Evolutionary conservation across 2,113 vertebrate genomes (phyloP).

Genomic region (Shinisaurus crocodilurus): DNA sequence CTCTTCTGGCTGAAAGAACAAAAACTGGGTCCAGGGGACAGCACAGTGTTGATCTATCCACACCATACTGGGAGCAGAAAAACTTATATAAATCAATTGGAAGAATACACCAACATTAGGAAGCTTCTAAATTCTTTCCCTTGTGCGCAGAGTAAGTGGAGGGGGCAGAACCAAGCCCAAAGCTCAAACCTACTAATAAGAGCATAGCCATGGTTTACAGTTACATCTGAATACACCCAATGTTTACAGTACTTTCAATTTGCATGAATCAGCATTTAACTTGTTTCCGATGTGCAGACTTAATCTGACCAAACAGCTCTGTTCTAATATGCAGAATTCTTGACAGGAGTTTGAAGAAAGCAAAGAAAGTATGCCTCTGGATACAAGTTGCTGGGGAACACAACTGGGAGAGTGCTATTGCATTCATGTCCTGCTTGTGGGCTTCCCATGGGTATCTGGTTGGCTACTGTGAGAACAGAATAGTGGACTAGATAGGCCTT

Average conservation of each 20-base stretch:
- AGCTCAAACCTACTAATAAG: neutral
- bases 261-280: neutral
- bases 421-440: no score
- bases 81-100: neutral
- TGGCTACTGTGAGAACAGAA: no score
- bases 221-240: neutral
- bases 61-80: neutral
- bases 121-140: neutral
- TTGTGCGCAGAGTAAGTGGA: neutral
- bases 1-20: neutral
- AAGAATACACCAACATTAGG: neutral
- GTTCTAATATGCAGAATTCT: neutral
- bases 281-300: neutral
- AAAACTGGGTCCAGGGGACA: neutral
- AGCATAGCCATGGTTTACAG: neutral
- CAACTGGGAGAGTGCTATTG: no score
- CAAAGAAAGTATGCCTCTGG: neutral
- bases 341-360: neutral
- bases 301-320: neutral
- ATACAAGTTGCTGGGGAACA: no score
- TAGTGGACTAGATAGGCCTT: no score
- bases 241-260: neutral
- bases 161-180: neutral
- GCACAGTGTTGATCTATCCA: neutral
- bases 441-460: no score